These are phyloP conservation scores for Clanis bilineata DNA, from an alignment of 2,888 invertebrate genomes.

Conservation along the genomic window DNA sequence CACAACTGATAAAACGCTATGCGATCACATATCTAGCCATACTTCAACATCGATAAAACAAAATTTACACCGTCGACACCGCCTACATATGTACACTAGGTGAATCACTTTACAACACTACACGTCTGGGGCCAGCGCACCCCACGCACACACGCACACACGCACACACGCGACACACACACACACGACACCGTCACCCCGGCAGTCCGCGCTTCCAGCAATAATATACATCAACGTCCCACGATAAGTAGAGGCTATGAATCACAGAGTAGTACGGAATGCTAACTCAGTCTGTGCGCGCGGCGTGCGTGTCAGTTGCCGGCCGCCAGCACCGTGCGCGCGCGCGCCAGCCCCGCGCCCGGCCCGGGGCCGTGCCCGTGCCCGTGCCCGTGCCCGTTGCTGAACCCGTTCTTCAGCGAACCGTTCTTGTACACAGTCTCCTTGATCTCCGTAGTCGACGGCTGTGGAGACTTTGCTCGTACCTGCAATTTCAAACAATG, in stretches of 20 bases:
- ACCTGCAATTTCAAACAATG: conserved; percentile 38
- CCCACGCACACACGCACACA: conserved; percentile 19
- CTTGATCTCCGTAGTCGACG: conserved; percentile 50
- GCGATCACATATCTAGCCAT: conserved; percentile 77
- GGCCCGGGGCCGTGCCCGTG: conserved; percentile 69
- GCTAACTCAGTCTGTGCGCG: conserved; percentile 38
- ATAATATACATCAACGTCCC: conserved; percentile 35
- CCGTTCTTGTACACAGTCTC: conserved; percentile 61
- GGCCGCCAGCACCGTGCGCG: conserved; percentile 71
- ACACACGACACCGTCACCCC: conserved; percentile 36
- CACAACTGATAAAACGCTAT: conserved; percentile 49
- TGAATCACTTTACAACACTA: conserved; percentile 69
- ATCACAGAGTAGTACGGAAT: conserved; percentile 60
- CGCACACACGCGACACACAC: conserved; percentile 15
- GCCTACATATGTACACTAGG: conserved; percentile 74
- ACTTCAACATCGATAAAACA: conserved; percentile 66
- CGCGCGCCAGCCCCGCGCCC: conserved; percentile 52
- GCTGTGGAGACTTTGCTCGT: conserved; percentile 52
- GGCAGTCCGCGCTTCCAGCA: conserved; percentile 35
- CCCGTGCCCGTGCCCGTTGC: conserved; percentile 57
- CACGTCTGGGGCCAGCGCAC: conserved; percentile 35
- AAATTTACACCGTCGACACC: conserved; percentile 77
- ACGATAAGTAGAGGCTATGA: conserved; percentile 40
- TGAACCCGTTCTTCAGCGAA: conserved; percentile 62
- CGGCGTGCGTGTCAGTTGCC: conserved; percentile 64